These are phyloP conservation scores for Junonia oenone DNA, from an alignment of 2,888 invertebrate genomes.

Conservation along the genomic window DNA sequence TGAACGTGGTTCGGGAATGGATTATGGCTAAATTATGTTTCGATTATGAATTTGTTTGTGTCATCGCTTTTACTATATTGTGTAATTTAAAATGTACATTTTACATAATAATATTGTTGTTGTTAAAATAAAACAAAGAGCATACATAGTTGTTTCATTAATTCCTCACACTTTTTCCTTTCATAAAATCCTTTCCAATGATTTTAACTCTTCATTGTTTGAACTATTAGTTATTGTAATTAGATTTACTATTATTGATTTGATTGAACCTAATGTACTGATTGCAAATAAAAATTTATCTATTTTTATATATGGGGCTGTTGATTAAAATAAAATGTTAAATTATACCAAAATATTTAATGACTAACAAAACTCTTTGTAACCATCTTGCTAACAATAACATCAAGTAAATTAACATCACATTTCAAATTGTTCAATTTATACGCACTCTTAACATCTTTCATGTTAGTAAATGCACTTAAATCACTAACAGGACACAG, in stretches of 20 bases:
- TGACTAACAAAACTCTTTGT: constrained; percentile 78
- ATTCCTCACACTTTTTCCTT: background rate
- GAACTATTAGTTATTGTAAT: too few relatives aligned
- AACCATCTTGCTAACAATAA: constrained; percentile 83
- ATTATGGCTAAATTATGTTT: constrained; percentile 41
- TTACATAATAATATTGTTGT: constrained; percentile 73
- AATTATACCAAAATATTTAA: too few relatives aligned
- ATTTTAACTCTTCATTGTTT: too few relatives aligned
- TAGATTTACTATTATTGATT: too few relatives aligned
- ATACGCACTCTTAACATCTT: constrained; percentile 79
- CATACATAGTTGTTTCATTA: constrained; percentile 27
- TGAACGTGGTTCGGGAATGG: background rate
- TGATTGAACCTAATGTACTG: too few relatives aligned
- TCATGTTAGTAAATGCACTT: constrained; percentile 60
- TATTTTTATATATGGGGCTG: too few relatives aligned
- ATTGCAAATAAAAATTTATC: too few relatives aligned
- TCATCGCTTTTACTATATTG: constrained; percentile 62
- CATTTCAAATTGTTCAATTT: constrained; percentile 77
- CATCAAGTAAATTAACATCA: constrained; percentile 66
- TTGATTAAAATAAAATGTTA: too few relatives aligned
- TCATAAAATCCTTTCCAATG: background rate
- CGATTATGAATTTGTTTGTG: constrained; percentile 47
- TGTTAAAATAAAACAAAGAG: constrained; percentile 68
- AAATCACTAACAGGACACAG: constrained; percentile 67
- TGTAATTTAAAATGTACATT: constrained; percentile 71